phyloP scores from a whole-genome alignment of 2,113 vertebrate species.

The Typhlomys cinereus region DNA sequence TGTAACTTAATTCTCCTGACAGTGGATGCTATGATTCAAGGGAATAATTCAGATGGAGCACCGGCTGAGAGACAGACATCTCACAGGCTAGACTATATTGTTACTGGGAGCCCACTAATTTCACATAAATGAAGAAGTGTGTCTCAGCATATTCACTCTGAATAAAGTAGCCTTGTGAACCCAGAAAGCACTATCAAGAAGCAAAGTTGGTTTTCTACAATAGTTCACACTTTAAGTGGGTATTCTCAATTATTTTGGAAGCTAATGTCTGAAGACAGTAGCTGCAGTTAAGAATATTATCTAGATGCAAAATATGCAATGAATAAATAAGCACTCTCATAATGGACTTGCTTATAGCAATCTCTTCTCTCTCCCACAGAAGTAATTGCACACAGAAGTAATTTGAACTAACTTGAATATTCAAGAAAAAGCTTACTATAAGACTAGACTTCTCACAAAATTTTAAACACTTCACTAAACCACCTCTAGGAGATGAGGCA shows the following conservation, averaged over 20 bases:
- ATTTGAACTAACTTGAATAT: conserved; percentile 5
- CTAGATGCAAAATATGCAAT: background rate
- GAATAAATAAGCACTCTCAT: background rate
- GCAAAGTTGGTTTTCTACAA: background rate
- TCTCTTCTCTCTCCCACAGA: background rate
- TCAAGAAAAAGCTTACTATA: background rate
- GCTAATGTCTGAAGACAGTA: background rate
- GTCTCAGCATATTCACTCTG: background rate
- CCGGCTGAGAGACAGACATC: background rate
- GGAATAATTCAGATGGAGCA: background rate
- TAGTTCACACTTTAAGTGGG: background rate
- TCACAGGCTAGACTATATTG: background rate
- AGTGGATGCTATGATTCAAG: background rate
- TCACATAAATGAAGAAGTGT: background rate
- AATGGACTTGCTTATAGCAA: background rate
- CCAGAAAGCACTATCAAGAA: background rate
- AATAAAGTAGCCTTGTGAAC: background rate
- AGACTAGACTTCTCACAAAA: background rate
- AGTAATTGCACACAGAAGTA: background rate
- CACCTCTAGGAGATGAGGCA: background rate
- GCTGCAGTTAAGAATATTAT: background rate
- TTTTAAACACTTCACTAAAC: background rate
- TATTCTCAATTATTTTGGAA: background rate
- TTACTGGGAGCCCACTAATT: too few species aligned
- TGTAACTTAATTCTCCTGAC: conserved; percentile 8